Percentiles rank a stretch among this genome's conserved stretches.
Conservation (phyloP, 2,797 vertebrate genomes). For the Rhyacichthys aspro region DNA sequence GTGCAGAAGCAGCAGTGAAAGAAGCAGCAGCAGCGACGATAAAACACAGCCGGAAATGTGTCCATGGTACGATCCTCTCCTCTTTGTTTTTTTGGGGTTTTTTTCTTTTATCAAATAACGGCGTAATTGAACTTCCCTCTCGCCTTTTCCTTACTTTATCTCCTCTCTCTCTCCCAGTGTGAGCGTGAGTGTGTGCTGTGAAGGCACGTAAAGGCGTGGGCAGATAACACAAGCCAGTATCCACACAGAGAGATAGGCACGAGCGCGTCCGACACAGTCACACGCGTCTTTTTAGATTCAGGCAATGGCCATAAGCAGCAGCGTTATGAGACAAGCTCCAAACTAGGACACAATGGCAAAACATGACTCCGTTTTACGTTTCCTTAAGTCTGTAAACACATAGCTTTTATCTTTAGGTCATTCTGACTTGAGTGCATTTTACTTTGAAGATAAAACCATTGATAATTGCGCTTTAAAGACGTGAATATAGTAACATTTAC, state of each 20-base stretch:
- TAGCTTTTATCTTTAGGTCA: too few relatives aligned
- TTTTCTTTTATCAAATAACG: slow-evolving; percentile 65
- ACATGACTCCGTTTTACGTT: too few relatives aligned
- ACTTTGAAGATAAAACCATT: too few relatives aligned
- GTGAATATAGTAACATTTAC: too few relatives aligned
- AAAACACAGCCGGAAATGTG: slow-evolving; percentile 53
- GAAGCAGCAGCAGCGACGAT: background rate
- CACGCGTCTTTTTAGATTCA: slow-evolving; percentile 35
- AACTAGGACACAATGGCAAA: background rate
- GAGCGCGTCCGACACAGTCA: slow-evolving; percentile 46
- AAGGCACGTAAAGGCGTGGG: slow-evolving; percentile 58
- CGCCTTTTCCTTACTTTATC: slow-evolving; percentile 7
- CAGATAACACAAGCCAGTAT: slow-evolving; percentile 47
- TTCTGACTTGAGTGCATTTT: too few relatives aligned
- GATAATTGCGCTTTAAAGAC: too few relatives aligned
- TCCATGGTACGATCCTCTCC: slow-evolving; percentile 9
- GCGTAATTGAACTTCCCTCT: slow-evolving; percentile 57
- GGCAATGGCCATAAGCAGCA: background rate
- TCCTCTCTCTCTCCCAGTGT: slow-evolving; percentile 11
- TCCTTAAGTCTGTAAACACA: too few relatives aligned
- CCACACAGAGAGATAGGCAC: slow-evolving; percentile 4
- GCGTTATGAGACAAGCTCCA: background rate
- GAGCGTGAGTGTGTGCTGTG: slow-evolving; percentile 3
- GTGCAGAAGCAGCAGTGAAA: slow-evolving; percentile 20
- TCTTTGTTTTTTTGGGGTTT: too few relatives aligned